Evolutionary conservation across 2,797 vertebrate species (phyloP).

Genomic region (Argentina silus): DNA sequence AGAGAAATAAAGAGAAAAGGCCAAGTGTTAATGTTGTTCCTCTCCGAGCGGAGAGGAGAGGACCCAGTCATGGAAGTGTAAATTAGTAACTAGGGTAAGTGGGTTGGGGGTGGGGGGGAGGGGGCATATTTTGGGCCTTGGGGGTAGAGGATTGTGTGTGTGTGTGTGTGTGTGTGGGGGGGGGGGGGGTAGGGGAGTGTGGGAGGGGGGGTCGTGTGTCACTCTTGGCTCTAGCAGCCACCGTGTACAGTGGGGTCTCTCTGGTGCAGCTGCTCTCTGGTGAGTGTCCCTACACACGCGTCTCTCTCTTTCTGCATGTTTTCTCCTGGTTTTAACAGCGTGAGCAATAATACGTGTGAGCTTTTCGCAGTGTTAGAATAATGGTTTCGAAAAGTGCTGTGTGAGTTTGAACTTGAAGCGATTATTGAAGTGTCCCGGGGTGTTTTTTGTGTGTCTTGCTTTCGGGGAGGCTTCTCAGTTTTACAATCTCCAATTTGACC

Average conservation of each 20-base stretch:
- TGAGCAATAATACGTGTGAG: conserved; percentile 27
- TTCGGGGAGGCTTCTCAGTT: too few relatives aligned
- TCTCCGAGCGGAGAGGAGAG: neutral
- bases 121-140: conserved; percentile 67
- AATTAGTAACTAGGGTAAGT: conserved; percentile 65
- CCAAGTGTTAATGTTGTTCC: conserved; percentile 6
- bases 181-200: conserved; percentile 20
- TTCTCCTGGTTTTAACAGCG: conserved; percentile 19
- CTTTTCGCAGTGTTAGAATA: conserved; percentile 1
- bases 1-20: neutral
- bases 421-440: too few relatives aligned
- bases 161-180: too few relatives aligned
- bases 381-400: conserved; percentile 28
- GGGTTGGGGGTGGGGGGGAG: conserved; percentile 27
- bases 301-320: conserved; percentile 16
- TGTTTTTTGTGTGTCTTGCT: too few relatives aligned
- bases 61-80: conserved; percentile 30
- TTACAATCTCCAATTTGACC: neutral
- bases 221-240: conserved; percentile 37
- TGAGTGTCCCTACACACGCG: conserved; percentile 61
- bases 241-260: conserved; percentile 52
- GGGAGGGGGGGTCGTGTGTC: conserved; percentile 68
- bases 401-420: neutral
- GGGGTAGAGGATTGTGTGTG: neutral
- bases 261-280: conserved; percentile 73